phyloP scores from a whole-genome alignment of 2,113 vertebrate species.

The Trochalopteron elliotii region DNA sequence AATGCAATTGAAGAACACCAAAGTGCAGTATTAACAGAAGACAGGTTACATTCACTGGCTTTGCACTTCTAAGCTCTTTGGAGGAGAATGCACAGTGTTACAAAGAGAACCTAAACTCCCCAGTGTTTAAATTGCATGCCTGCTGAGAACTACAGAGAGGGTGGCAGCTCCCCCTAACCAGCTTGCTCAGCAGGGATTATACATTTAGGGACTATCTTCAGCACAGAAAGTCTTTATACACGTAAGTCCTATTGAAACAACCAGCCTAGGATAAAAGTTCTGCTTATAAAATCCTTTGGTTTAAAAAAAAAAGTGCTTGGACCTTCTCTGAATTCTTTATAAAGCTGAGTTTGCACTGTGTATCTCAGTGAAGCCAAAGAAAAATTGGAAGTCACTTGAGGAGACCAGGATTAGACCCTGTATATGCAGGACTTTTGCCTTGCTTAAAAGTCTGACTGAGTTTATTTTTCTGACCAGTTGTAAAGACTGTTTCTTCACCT shows the following conservation, averaged over 20 bases:
- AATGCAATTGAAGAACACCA: background rate
- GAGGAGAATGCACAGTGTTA: background rate
- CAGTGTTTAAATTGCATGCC: background rate
- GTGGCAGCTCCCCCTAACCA: background rate
- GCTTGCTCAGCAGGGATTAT: slow-evolving; percentile 28
- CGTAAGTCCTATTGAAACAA: background rate
- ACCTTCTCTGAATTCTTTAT: background rate
- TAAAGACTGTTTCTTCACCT: background rate
- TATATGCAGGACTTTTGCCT: background rate
- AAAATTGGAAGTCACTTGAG: background rate
- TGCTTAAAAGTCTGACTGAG: background rate
- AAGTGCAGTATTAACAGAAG: background rate
- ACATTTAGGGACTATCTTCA: background rate
- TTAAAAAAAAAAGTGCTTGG: background rate
- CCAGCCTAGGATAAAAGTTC: background rate
- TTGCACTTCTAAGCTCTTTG: slow-evolving; percentile 11
- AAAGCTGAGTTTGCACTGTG: background rate
- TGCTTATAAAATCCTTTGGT: slow-evolving; percentile 11
- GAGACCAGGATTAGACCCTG: background rate
- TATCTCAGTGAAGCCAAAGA: background rate
- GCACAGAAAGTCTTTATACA: background rate
- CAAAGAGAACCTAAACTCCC: background rate
- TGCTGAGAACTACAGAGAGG: background rate
- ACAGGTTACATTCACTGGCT: background rate
- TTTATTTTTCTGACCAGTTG: background rate